Evolutionary conservation across 2,113 vertebrate genomes (phyloP), one percentile per base, ranked within the genome.

Genomic region (Pontoporia blainvillei): DNA sequence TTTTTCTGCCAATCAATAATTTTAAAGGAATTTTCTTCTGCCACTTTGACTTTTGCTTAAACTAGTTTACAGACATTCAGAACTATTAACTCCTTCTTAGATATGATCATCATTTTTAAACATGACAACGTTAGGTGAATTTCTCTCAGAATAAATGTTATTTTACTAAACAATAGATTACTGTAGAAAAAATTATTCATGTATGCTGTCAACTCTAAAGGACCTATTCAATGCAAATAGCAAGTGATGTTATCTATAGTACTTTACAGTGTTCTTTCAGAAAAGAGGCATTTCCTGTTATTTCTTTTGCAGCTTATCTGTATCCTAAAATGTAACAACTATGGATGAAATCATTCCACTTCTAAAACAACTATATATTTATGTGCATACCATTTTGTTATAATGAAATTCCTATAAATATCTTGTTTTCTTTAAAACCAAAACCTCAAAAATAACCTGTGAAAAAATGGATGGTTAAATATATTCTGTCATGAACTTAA

Each of bases 131-230:
- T 67, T 67, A 31, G 87, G 13, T 83, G 67, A 85, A 82, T 94
- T 93, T 85, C 69, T 62, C 15, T 92, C 44, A 79, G 94, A 92
- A 88, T 72, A 90, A 71, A 52, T 64, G 88, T 0, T 31, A 0
- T 66, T 90, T 96, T 94, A 91, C 75, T 95, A 95, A 97, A 73
- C 36, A 96, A 34, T 95, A 92, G 78, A 34, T 92, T 97, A 46
- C 11, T 84, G n/a, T 69, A 57, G 72, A 96, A 97, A 85, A 31
- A 44, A 97, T 62, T 86, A 79, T 95, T 79, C 88, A 76, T 93
- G 41, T 67, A 66, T 34, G 54, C 20, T 96, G 81, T 94, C 96
- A 97, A 72, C 84, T 96, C 61, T 96, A 75, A 96, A 79, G 87
- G 89, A 94, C 96, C 84, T 79, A 57, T 49, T 93, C 46, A 95